Percentiles rank a stretch among this genome's conserved stretches.
Evolutionary conservation across 2,113 vertebrate genomes (phyloP).

Genomic region (Noctilio leporinus): DNA sequence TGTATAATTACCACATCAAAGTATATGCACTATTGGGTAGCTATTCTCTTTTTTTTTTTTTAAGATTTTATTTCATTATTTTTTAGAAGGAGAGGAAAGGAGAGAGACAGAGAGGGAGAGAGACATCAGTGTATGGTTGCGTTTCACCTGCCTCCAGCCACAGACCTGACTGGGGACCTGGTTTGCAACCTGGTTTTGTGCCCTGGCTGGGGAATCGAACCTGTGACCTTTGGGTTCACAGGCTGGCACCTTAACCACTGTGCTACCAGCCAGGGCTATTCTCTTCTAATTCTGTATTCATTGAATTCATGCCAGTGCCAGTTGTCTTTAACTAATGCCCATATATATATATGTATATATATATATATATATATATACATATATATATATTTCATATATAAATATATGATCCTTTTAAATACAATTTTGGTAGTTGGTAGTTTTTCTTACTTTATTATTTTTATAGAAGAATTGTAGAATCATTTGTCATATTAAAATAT

Average conservation of each 20-base stretch:
- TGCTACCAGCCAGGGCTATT: too few relatives aligned
- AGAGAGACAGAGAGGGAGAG: too few relatives aligned
- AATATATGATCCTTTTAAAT: neutral
- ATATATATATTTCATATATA: neutral
- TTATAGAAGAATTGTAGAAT: neutral
- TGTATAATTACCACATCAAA: neutral
- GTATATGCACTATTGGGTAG: neutral
- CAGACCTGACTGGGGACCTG: too few relatives aligned
- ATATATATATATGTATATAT: neutral
- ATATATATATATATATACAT: too few relatives aligned
- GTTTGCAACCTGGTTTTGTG: too few relatives aligned
- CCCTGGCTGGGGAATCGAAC: too few relatives aligned
- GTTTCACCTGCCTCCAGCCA: too few relatives aligned
- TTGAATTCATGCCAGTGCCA: neutral
- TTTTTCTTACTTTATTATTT: neutral
- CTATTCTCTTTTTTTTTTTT: neutral
- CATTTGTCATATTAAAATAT: neutral
- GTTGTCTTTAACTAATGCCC: neutral
- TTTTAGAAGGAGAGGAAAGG: too few relatives aligned
- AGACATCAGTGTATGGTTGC: too few relatives aligned
- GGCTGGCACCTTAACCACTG: too few relatives aligned
- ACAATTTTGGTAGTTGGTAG: neutral
- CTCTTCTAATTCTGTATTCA: neutral
- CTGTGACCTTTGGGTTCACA: too few relatives aligned
- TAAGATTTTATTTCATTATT: too few relatives aligned